Percentiles rank a stretch among this genome's conserved stretches.
phyloP scores from a whole-genome alignment of 1,140 invertebrate genomes.

The Mizuhopecten yessoensis region DNA sequence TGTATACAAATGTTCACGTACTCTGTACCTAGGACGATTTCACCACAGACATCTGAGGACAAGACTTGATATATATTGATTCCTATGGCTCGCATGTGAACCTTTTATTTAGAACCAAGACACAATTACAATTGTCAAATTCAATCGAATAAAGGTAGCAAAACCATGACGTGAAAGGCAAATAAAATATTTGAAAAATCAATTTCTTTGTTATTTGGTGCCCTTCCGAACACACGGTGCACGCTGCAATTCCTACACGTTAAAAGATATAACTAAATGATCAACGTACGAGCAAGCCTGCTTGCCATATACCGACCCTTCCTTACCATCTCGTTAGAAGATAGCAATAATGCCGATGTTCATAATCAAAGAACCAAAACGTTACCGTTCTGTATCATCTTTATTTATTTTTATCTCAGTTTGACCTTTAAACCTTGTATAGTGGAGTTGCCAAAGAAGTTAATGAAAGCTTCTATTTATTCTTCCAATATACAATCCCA shows the following conservation, averaged over 20 bases:
- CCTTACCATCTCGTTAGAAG: too few relatives aligned
- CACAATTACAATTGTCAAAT: slow-evolving; percentile 16
- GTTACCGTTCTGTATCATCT: too few relatives aligned
- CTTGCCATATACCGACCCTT: background rate
- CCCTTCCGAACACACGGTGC: background rate
- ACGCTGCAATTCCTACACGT: background rate
- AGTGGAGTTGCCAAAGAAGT: too few relatives aligned
- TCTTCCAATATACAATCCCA: too few relatives aligned
- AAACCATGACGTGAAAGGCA: slow-evolving; percentile 18
- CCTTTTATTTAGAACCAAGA: slow-evolving; percentile 28
- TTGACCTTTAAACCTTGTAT: too few relatives aligned
- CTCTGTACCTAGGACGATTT: background rate
- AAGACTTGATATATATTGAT: slow-evolving; percentile 7
- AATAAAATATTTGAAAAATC: slow-evolving; percentile 13
- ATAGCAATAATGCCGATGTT: too few relatives aligned
- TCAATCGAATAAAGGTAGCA: slow-evolving; percentile 27
- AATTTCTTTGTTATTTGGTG: slow-evolving; percentile 27
- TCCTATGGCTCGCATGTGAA: background rate
- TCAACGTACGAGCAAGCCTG: background rate
- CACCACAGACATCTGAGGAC: background rate
- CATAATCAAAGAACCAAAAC: too few relatives aligned
- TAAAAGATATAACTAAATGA: background rate
- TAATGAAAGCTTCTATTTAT: too few relatives aligned
- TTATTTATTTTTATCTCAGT: too few relatives aligned
- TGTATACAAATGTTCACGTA: background rate